These are phyloP conservation scores for Hydroisotoma schaefferi DNA, from an alignment of 2,888 invertebrate genomes.

Conservation along the genomic window DNA sequence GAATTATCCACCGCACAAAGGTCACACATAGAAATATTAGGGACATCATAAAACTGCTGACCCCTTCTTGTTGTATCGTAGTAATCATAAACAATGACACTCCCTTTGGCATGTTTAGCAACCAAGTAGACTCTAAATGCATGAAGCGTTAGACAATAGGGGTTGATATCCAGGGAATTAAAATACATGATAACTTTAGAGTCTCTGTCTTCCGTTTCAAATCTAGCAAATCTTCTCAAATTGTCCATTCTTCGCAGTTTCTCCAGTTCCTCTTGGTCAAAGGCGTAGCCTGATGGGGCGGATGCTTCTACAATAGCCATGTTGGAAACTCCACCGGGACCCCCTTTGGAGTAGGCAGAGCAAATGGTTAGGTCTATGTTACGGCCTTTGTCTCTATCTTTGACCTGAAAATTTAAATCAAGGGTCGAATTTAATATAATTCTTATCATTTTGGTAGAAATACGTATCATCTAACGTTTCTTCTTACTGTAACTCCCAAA, in stretches of 20 bases:
- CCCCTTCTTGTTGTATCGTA: slow-evolving; percentile 76
- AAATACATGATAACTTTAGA: slow-evolving; percentile 68
- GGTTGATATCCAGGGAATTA: slow-evolving; percentile 57
- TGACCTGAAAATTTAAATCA: slow-evolving; percentile 6
- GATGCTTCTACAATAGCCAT: slow-evolving; percentile 86
- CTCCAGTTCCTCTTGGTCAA: slow-evolving; percentile 59
- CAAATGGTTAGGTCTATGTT: slow-evolving; percentile 21
- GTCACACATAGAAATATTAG: slow-evolving; percentile 69
- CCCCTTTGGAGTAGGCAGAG: slow-evolving; percentile 7
- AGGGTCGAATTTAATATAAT: background rate
- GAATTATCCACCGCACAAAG: slow-evolving; percentile 66
- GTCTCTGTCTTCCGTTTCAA: slow-evolving; percentile 66
- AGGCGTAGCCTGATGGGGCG: slow-evolving; percentile 85
- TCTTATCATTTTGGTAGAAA: background rate
- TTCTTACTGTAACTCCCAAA: slow-evolving; percentile 25
- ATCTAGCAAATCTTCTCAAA: slow-evolving; percentile 60
- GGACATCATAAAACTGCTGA: slow-evolving; percentile 73
- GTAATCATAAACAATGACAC: slow-evolving; percentile 81
- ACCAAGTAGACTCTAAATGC: slow-evolving; percentile 78
- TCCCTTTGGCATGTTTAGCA: slow-evolving; percentile 77
- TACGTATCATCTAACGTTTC: background rate
- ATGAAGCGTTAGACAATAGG: slow-evolving; percentile 77
- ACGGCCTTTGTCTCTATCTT: slow-evolving; percentile 8
- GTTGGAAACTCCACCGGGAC: slow-evolving; percentile 62
- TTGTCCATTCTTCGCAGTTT: background rate